Evolutionary conservation across 2,113 vertebrate genomes (phyloP).

Genomic region (Athene noctua): DNA sequence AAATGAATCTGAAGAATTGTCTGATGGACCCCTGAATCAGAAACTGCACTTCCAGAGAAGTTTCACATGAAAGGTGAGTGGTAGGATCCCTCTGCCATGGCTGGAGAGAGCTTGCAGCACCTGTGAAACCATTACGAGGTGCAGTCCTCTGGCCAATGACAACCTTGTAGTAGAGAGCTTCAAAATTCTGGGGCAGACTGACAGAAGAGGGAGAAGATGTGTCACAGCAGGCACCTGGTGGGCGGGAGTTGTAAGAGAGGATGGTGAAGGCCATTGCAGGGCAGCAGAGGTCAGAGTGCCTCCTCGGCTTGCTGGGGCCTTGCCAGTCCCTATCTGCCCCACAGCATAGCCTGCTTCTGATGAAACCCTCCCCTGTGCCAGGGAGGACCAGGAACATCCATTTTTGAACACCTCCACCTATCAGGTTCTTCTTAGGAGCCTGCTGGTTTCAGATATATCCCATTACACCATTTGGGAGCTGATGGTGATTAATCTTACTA

Average conservation of each 20-base stretch:
- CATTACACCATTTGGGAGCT: neutral
- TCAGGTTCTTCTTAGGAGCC: accelerated
- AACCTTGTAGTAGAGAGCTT: neutral
- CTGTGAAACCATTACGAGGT: neutral
- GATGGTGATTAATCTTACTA: neutral
- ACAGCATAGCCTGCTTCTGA: neutral
- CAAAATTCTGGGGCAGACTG: neutral
- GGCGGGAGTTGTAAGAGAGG: neutral
- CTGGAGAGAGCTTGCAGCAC: neutral
- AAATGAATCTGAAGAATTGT: neutral
- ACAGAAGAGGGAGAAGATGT: neutral
- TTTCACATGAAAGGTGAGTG: neutral
- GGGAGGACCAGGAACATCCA: neutral
- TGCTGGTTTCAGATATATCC: neutral
- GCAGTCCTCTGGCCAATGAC: neutral
- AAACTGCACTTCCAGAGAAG: neutral
- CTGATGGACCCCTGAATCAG: neutral
- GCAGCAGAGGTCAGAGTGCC: neutral
- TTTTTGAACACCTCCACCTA: neutral
- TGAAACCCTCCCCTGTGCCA: neutral
- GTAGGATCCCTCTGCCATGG: neutral
- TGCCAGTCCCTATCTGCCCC: neutral
- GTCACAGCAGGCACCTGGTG: neutral
- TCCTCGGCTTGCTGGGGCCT: neutral
- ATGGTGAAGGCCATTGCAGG: neutral